Evolutionary conservation across 2,113 vertebrate species (phyloP).

Genomic region (Aspidoscelis tigris): DNA sequence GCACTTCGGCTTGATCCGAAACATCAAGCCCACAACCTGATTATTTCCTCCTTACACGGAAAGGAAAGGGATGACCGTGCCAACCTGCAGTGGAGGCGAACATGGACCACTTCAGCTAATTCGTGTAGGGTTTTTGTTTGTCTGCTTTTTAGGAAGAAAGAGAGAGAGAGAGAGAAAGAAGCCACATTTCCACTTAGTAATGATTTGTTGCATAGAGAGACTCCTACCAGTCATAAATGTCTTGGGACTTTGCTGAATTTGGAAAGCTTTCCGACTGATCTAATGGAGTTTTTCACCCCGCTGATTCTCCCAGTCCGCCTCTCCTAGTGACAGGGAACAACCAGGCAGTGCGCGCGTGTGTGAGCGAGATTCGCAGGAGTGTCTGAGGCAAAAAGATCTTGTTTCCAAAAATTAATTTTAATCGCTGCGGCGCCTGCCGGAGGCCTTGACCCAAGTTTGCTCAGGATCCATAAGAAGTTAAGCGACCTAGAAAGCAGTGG

Average conservation of each 20-base stretch:
- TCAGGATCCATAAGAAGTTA: background rate
- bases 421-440: background rate
- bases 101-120: background rate
- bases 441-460: background rate
- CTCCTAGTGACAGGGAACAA: background rate
- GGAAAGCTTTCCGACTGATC: background rate
- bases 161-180: background rate
- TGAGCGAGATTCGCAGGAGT: background rate
- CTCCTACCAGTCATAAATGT: background rate
- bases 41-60: background rate
- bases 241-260: background rate
- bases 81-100: background rate
- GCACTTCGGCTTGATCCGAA: background rate
- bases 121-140: background rate
- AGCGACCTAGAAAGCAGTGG: background rate
- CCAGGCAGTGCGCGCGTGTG: too few species aligned
- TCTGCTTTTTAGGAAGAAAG: background rate
- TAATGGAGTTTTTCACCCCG: background rate
- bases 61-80: background rate
- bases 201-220: background rate
- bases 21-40: background rate
- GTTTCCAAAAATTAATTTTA: too few species aligned
- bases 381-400: background rate
- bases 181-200: rapidly evolving
- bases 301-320: background rate